Base-by-base conservation (phyloP, 2,797 vertebrate species). In the Pygocentrus nattereri region DNA sequence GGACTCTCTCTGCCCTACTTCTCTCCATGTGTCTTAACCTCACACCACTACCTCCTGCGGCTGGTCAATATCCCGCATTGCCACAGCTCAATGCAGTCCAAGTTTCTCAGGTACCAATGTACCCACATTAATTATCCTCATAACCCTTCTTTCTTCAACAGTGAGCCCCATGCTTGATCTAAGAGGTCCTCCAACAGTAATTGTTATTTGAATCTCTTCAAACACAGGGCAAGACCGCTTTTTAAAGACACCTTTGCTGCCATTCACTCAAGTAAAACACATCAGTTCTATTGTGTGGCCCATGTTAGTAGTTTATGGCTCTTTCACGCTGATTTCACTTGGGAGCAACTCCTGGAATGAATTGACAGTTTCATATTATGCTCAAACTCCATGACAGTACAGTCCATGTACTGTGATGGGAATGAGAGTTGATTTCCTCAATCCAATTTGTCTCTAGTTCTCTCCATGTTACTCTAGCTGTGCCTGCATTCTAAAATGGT, bases 81-180 rank as follows among this genome's bases (percentile, higher is more conserved):
- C 69, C 70, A 72, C 49, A n/a, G 74, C 64, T 64, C 31, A 27
- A 38, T 62, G 71, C 19, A 2, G 19, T n/a, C 21, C 1, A 34
- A 41, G 21, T 81, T 74, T 34, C 79, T 80, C 62, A 27, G 61
- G 62, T 68, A n/a, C 34, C 52, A 4, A 23, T 74, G 81, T 73
- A 70, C 50, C 54, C 31, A 52, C 78, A 38, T 50, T 78, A 71
- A 82, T 85, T 79, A 85, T 82, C 72, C 69, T 38, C 56, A 64
- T 79, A 79, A 78, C 83, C 75, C 50, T 62, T 30, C 23, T 49
- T 78, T 49, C 61, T 59, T 69, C 64, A 25, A 38, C 61, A 27
- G 69, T 27, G 59, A 41, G 61, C 58, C 52, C 52, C 34, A 15
- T 61, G 56, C 59, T 67, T 75, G 71, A 70, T 79, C 76, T 34